phyloP scores from a whole-genome alignment of 2,113 vertebrate species.

The Aplodontia rufa region DNA sequence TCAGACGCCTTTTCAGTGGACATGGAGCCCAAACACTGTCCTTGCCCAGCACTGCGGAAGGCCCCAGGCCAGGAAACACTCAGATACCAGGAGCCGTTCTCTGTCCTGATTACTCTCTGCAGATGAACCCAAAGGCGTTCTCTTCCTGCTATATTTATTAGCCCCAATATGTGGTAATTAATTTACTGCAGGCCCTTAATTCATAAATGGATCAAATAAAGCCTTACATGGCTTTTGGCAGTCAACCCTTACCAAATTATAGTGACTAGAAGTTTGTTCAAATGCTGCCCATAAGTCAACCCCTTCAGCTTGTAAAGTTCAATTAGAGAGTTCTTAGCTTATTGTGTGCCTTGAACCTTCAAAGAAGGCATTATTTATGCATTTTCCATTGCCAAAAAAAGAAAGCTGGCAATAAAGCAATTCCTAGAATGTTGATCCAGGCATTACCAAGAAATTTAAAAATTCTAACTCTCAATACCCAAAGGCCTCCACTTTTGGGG shows the following conservation, averaged over 20 bases:
- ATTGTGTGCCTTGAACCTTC: slow-evolving; percentile 80
- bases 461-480: neutral
- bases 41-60: neutral
- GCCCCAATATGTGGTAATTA: slow-evolving; percentile 78
- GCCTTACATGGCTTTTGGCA: slow-evolving; percentile 73
- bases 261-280: slow-evolving; percentile 79
- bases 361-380: slow-evolving; percentile 83
- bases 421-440: slow-evolving; percentile 78
- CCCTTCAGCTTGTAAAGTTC: slow-evolving; percentile 78
- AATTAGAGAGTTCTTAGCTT: slow-evolving; percentile 78
- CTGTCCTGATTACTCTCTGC: slow-evolving; percentile 37
- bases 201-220: slow-evolving; percentile 82
- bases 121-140: slow-evolving; percentile 68
- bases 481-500: slow-evolving; percentile 5
- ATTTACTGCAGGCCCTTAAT: slow-evolving; percentile 80
- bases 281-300: slow-evolving; percentile 81
- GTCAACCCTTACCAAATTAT: slow-evolving; percentile 68
- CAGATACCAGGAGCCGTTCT: slow-evolving; percentile 59
- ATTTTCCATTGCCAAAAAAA: slow-evolving; percentile 81
- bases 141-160: slow-evolving; percentile 72
- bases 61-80: slow-evolving; percentile 26
- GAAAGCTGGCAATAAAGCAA: slow-evolving; percentile 76
- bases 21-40: neutral
- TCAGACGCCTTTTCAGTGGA: slow-evolving; percentile 41
- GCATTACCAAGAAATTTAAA: slow-evolving; percentile 69